phyloP scores from a whole-genome alignment of 2,888 invertebrate species.

The Zygaena filipendulae region DNA sequence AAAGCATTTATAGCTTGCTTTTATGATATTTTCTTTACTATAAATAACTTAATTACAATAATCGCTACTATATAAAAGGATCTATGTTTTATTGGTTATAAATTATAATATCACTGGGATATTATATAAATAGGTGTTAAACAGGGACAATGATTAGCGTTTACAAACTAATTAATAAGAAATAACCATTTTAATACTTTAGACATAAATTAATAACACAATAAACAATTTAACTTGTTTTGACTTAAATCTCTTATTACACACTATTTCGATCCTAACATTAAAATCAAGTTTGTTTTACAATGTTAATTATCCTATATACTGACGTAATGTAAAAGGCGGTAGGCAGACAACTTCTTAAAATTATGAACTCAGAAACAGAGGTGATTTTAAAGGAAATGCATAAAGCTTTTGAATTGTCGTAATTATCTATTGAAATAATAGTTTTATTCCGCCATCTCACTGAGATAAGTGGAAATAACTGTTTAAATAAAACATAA shows the following conservation, averaged over 20 bases:
- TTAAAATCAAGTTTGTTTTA: slow-evolving; percentile 65
- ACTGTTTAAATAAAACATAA: too few relatives aligned
- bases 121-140: slow-evolving; percentile 36
- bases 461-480: too few relatives aligned
- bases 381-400: too few relatives aligned
- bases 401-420: too few relatives aligned
- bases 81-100: slow-evolving; percentile 60
- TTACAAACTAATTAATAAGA: slow-evolving; percentile 69
- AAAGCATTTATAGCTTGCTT: too few relatives aligned
- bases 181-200: slow-evolving; percentile 70
- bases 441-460: too few relatives aligned
- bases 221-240: slow-evolving; percentile 69
- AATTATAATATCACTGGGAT: too few relatives aligned
- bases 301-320: slow-evolving; percentile 58
- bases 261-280: slow-evolving; percentile 61
- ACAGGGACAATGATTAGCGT: slow-evolving; percentile 57
- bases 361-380: slow-evolving; percentile 59
- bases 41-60: too few relatives aligned
- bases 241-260: slow-evolving; percentile 66
- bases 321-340: slow-evolving; percentile 66
- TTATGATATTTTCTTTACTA: too few relatives aligned
- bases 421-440: slow-evolving; percentile 1
- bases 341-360: slow-evolving; percentile 67
- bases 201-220: slow-evolving; percentile 70
- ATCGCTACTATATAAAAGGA: too few relatives aligned